These are phyloP conservation scores for Drosophila setosimentum DNA, from an alignment of 2,888 invertebrate species.

Conservation along the genomic window DNA sequence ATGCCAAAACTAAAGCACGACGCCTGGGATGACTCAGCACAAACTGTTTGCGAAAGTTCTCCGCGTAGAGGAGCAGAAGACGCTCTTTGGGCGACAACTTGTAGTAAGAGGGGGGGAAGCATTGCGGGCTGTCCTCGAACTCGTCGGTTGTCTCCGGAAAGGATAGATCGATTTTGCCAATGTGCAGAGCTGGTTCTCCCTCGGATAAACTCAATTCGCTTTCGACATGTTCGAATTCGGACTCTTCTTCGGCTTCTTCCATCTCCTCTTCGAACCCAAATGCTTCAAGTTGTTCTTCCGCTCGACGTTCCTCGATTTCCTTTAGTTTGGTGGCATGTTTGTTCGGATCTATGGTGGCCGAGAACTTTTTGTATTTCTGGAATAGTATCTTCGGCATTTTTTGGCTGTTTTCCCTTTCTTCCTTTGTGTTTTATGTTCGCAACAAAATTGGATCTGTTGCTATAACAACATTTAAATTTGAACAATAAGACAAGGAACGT, in stretches of 20 bases:
- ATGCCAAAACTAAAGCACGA: conserved; percentile 89
- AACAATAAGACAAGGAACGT: conserved; percentile 15
- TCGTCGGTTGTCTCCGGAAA: conserved; percentile 80
- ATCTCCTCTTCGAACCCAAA: conserved; percentile 42
- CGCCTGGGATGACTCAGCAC: conserved; percentile 87
- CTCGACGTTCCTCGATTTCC: conserved; percentile 57
- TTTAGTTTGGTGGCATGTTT: conserved; percentile 63
- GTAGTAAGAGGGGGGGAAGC: conserved; percentile 89
- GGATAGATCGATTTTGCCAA: conserved; percentile 83
- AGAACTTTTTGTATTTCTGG: conserved; percentile 52
- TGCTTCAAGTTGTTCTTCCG: conserved; percentile 14
- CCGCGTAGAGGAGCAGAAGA: conserved; percentile 89
- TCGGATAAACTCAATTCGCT: conserved; percentile 63
- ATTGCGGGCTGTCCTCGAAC: conserved; percentile 85
- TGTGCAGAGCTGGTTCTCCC: conserved; percentile 59
- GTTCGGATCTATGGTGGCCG: conserved; percentile 44
- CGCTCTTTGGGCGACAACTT: conserved; percentile 90
- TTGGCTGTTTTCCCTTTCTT: conserved; percentile 3
- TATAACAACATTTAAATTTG: conserved; percentile 50
- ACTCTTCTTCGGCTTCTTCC: conserved; percentile 40
- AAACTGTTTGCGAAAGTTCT: conserved; percentile 92
- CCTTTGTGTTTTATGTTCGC: conserved; percentile 33
- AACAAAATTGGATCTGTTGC: conserved; percentile 48
- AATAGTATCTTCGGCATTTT: conserved; percentile 58
- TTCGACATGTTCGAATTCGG: conserved; percentile 31